Evolutionary conservation across 2,888 invertebrate species (phyloP).

Genomic region (Abrostola tripartita): DNA sequence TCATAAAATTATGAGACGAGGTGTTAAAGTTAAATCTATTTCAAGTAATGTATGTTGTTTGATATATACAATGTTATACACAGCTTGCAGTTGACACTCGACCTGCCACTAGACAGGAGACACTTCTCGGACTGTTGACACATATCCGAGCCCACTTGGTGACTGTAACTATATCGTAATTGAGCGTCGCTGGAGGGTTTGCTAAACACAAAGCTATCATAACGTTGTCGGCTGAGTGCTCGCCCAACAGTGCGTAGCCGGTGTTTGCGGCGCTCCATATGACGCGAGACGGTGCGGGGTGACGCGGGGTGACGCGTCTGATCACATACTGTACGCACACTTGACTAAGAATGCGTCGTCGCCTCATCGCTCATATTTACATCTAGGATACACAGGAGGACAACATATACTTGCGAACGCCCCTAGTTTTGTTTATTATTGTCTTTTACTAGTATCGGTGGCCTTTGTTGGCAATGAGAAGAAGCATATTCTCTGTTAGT

Average conservation of each 20-base stretch:
- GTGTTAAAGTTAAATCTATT: too few species aligned
- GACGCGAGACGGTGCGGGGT: background rate
- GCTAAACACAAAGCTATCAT: slow-evolving; percentile 53
- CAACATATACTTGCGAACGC: too few species aligned
- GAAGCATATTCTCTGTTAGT: too few species aligned
- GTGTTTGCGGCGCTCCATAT: slow-evolving; percentile 17
- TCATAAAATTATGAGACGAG: too few species aligned
- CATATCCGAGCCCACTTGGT: slow-evolving; percentile 21
- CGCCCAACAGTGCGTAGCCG: slow-evolving; percentile 11
- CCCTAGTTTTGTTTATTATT: too few species aligned
- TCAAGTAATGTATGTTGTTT: too few species aligned
- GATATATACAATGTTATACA: too few species aligned
- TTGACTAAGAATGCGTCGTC: background rate
- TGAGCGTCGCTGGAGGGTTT: slow-evolving; percentile 44
- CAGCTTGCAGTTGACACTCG: too few species aligned
- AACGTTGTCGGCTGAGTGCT: slow-evolving; percentile 37
- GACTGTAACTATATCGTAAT: slow-evolving; percentile 26
- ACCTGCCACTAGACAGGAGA: background rate
- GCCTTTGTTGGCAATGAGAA: too few species aligned
- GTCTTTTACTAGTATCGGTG: too few species aligned
- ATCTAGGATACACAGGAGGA: too few species aligned
- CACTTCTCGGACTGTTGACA: slow-evolving; percentile 23
- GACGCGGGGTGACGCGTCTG: background rate
- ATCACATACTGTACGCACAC: background rate
- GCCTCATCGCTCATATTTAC: too few species aligned